phyloP scores from a whole-genome alignment of 2,113 vertebrate genomes.

The Brachypodius melanocephalos region DNA sequence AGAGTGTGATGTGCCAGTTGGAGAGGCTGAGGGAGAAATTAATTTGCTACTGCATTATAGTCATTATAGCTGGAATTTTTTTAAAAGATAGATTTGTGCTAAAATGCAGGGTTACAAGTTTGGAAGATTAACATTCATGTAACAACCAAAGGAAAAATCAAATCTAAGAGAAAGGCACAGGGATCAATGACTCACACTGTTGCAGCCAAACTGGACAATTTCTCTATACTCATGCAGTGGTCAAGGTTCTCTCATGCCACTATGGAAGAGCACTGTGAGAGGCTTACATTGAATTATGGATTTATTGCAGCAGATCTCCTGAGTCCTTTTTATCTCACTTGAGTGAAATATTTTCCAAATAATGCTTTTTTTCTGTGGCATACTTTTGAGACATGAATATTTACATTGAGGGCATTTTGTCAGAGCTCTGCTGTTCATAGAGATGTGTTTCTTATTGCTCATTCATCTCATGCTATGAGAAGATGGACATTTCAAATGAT shows the following conservation, averaged over 20 bases:
- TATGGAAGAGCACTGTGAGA: neutral
- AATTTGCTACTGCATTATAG: neutral
- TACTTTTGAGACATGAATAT: neutral
- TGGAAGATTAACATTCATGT: neutral
- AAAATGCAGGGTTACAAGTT: neutral
- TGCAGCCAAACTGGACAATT: neutral
- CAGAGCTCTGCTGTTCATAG: neutral
- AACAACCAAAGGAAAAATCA: neutral
- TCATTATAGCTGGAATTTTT: neutral
- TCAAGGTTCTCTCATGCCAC: rapidly evolving
- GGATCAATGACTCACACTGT: neutral
- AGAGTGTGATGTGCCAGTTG: neutral
- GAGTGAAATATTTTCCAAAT: neutral
- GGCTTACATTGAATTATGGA: neutral
- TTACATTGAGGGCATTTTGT: neutral
- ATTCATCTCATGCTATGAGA: neutral
- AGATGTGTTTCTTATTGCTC: neutral
- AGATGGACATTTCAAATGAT: neutral
- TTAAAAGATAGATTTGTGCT: neutral
- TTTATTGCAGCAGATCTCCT: neutral
- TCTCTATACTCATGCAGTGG: neutral
- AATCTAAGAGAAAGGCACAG: neutral
- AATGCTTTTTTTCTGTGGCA: neutral
- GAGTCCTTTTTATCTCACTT: neutral
- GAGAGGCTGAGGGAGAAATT: rapidly evolving